Evolutionary conservation across 2,888 invertebrate genomes (phyloP).

Genomic region (Epirrita christyi): DNA sequence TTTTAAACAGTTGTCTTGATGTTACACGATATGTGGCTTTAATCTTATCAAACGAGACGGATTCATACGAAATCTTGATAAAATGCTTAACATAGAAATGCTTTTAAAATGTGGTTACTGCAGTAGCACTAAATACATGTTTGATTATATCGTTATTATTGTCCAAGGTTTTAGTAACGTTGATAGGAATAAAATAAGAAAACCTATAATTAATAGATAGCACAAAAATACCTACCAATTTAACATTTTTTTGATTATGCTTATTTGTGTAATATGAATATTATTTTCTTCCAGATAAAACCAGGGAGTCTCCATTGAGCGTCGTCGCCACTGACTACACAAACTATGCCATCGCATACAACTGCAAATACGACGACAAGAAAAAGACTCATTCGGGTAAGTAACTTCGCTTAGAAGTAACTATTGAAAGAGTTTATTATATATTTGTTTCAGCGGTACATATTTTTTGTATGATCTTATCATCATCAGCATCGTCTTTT

Average conservation of each 20-base stretch:
- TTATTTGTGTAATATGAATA: not conserved
- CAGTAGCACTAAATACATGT: not conserved
- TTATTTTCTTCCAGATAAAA: constrained; percentile 58
- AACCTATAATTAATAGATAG: not conserved
- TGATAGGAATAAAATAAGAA: not conserved
- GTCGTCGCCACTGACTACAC: constrained; percentile 87
- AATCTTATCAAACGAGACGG: no score
- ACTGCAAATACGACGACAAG: constrained; percentile 78
- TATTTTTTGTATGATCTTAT: no score
- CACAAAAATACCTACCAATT: not conserved
- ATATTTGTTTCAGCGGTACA: no score
- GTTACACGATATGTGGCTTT: no score
- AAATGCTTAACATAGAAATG: constrained; percentile 1
- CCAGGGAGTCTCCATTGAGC: constrained; percentile 82
- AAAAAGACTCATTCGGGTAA: constrained; percentile 65
- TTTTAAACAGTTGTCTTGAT: no score
- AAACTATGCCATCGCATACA: constrained; percentile 86
- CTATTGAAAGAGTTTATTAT: no score
- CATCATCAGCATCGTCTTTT: no score
- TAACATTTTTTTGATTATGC: not conserved
- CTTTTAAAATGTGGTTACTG: not conserved
- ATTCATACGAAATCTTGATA: not conserved
- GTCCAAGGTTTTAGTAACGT: not conserved
- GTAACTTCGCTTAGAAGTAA: no score
- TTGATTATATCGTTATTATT: not conserved